Conservation (phyloP, 2,888 invertebrate genomes). For the Cephalotes varians region DNA sequence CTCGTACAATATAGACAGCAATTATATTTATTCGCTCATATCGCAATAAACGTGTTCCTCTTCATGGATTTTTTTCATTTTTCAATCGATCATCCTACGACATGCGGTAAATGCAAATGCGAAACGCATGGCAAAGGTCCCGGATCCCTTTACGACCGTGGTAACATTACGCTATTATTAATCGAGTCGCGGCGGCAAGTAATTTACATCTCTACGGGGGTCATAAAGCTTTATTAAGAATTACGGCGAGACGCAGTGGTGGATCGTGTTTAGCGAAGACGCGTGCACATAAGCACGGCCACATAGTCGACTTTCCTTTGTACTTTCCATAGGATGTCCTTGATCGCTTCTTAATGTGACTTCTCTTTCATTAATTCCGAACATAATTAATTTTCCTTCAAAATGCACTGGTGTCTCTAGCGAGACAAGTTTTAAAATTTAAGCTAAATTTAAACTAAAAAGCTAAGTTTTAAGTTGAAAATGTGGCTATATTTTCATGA, state of each 20-base stretch:
- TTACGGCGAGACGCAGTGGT: constrained; percentile 70
- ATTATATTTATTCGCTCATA: neutral
- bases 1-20: neutral
- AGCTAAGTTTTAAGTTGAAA: neutral
- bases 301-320: constrained; percentile 9
- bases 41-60: neutral
- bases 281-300: constrained; percentile 18
- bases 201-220: constrained; percentile 77
- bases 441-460: no score
- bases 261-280: constrained; percentile 40
- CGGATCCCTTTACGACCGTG: constrained; percentile 63
- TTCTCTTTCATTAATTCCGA: neutral
- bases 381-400: neutral
- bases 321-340: constrained; percentile 26
- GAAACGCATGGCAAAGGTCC: constrained; percentile 29
- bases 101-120: constrained; percentile 3
- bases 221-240: constrained; percentile 77
- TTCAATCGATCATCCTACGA: constrained; percentile 16
- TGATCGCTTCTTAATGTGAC: neutral
- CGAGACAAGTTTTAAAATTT: no score
- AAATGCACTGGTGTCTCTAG: neutral
- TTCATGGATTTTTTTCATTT: neutral
- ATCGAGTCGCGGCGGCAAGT: constrained; percentile 75
- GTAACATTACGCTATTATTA: constrained; percentile 74
- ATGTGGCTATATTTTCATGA: neutral